Base-by-base conservation (phyloP, 2,113 vertebrate genomes). In the Stegastes partitus region DNA sequence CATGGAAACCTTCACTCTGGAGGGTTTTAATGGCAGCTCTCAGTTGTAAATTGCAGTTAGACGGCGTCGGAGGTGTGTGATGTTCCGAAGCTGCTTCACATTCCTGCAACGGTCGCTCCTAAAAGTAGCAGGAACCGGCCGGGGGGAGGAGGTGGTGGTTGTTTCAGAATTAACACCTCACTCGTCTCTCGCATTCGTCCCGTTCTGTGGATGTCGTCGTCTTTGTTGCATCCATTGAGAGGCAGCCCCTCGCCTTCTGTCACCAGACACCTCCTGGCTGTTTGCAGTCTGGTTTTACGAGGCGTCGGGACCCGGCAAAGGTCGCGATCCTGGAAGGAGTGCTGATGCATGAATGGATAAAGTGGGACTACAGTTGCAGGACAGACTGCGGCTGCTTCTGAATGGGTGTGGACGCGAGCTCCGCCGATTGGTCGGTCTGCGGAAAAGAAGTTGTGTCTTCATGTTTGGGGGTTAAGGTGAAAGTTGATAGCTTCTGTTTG, bases 221-320 rank as follows among this genome's bases (percentile, higher is more conserved):
- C 64, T 80, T 86, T 86, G 67, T 70, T 69, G 23, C 19, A 11
- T 21, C 42, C 3, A 1, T 68, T 26, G 55, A 21, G 66, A 45
- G 21, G 12, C 25, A 16, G n/a, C 22, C n/a, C 74, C 54, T 4
- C 11, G 3, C 44, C 26, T 12, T 26, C n/a, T 9, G 50, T 55
- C 39, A 23, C 21, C 57, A 12, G 57, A 73, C 39, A 54, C 57
- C 72, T 51, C 0, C 0, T 1, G 11, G 34, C 47, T 64, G 55
- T 53, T 68, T 59, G 54, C 66, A 57, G 57, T 9, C 1, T 1
- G 22, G n/a, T 49, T 69, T 87, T 76, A 79, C 2, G 15, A 74
- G 39, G 54, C 31, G 63, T 67, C 3, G 0, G 47, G 63, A 63
- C 67, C 45, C 0, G 10, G 6, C 2, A 25, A 61, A 71, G 84